A percentile compares a stretch with the other conserved stretches of the same genome.
Evolutionary conservation across 2,113 vertebrate species (phyloP).

Genomic region (Opisthocomus hoazin): DNA sequence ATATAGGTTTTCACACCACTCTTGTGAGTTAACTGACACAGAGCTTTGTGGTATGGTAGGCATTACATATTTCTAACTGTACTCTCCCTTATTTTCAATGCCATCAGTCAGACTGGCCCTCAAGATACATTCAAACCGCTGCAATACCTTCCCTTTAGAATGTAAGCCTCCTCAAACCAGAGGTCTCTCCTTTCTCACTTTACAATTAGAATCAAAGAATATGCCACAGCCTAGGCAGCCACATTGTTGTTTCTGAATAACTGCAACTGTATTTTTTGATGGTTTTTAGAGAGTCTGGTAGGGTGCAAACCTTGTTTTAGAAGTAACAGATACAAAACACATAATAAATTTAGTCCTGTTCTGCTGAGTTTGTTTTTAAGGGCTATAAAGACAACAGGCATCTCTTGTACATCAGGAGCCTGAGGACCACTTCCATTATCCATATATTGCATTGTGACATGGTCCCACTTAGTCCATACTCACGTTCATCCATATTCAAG

Average conservation of each 20-base stretch:
- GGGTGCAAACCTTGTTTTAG: background rate
- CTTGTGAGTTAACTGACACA: background rate
- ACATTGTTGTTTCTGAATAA: background rate
- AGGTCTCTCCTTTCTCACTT: background rate
- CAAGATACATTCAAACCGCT: background rate
- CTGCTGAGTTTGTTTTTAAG: background rate
- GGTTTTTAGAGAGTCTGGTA: background rate
- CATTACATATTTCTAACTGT: background rate
- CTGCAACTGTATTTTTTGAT: background rate
- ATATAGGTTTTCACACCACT: background rate
- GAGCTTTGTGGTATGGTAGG: background rate
- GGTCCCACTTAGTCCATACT: background rate
- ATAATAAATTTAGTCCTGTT: background rate
- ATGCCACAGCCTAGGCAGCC: background rate
- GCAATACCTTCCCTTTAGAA: background rate
- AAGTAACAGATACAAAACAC: background rate
- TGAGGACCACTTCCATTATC: background rate
- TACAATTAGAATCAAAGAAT: background rate
- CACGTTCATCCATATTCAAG: background rate
- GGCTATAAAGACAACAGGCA: background rate
- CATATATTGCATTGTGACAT: background rate
- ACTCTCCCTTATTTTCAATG: background rate
- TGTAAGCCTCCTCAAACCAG: background rate
- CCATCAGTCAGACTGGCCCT: background rate
- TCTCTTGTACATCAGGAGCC: background rate